Evolutionary conservation across 2,113 vertebrate species (phyloP).

Genomic region (Sprattus sprattus): DNA sequence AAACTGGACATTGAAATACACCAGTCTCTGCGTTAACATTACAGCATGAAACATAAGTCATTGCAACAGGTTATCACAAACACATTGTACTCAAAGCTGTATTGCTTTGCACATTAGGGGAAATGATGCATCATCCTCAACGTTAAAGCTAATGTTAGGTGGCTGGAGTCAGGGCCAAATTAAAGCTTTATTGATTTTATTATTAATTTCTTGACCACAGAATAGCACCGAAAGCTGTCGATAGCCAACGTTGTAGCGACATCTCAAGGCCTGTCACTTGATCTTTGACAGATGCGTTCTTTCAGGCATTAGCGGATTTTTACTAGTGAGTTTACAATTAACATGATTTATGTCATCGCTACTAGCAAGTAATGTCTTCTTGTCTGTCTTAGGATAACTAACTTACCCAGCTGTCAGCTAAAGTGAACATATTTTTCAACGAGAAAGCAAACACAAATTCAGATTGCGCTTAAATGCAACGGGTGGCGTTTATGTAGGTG

Average conservation of each 20-base stretch:
- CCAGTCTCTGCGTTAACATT: background rate
- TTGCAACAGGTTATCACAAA: background rate
- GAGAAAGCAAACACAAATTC: background rate
- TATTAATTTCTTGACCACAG: too few relatives aligned
- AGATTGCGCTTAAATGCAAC: too few relatives aligned
- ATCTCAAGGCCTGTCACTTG: background rate
- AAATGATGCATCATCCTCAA: background rate
- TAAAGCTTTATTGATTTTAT: too few relatives aligned
- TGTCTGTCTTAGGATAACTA: background rate
- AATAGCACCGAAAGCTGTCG: too few relatives aligned
- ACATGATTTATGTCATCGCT: background rate
- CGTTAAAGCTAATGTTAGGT: background rate
- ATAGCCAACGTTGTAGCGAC: too few relatives aligned
- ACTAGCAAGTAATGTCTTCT: background rate
- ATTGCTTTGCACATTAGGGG: background rate
- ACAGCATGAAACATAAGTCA: background rate
- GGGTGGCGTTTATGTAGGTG: background rate
- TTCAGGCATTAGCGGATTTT: too few relatives aligned
- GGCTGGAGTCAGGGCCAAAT: too few relatives aligned
- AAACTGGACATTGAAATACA: background rate
- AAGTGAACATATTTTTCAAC: background rate
- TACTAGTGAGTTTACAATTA: too few relatives aligned
- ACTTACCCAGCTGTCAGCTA: background rate
- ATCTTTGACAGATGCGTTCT: background rate
- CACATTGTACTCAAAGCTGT: background rate